phyloP scores from a whole-genome alignment of 2,888 invertebrate species.

The Apocheima hispidaria region DNA sequence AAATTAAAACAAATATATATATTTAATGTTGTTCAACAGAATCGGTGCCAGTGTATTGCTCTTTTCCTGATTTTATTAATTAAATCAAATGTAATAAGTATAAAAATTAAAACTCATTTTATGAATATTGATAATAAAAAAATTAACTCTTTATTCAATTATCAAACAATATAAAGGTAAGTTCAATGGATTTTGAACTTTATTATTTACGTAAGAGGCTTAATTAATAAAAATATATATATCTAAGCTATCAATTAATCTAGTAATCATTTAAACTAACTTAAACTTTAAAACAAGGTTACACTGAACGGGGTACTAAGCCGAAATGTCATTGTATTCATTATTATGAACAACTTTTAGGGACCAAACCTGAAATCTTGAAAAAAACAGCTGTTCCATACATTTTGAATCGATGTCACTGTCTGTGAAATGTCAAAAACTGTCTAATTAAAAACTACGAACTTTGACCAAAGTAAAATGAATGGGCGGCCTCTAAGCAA shows the following conservation, averaged over 20 bases:
- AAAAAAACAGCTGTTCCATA: too few species aligned
- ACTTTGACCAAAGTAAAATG: too few species aligned
- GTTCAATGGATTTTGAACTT: slow-evolving; percentile 3
- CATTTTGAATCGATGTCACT: too few species aligned
- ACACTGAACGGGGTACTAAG: too few species aligned
- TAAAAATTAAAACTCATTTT: neutral
- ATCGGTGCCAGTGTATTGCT: neutral
- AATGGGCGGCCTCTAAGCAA: too few species aligned
- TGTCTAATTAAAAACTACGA: too few species aligned
- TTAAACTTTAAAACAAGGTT: too few species aligned
- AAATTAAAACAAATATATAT: too few species aligned
- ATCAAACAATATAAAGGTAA: neutral
- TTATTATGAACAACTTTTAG: slow-evolving; percentile 14
- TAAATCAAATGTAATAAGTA: neutral
- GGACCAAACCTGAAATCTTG: too few species aligned
- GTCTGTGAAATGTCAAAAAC: too few species aligned
- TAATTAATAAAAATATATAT: slow-evolving; percentile 12
- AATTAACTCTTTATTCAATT: neutral
- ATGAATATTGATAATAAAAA: neutral
- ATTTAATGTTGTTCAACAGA: too few species aligned
- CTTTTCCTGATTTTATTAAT: neutral
- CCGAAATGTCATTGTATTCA: too few species aligned
- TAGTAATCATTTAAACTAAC: slow-evolving; percentile 15
- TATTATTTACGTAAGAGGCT: slow-evolving; percentile 10
- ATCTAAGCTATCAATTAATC: slow-evolving; percentile 16